These are phyloP conservation scores for Sula dactylatra DNA, from an alignment of 2,113 vertebrate species.

Conservation along the genomic window DNA sequence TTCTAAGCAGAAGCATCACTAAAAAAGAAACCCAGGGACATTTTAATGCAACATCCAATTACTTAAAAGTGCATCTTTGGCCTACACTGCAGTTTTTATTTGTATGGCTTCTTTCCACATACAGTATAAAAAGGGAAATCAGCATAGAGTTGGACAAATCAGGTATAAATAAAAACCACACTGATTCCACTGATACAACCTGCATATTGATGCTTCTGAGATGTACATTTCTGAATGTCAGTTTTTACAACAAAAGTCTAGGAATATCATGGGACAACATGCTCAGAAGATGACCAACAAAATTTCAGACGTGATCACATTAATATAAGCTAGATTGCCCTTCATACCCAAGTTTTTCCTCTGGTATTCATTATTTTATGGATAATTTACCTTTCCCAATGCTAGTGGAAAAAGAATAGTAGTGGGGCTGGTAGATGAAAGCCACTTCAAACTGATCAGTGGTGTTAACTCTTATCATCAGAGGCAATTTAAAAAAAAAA, in stretches of 20 bases:
- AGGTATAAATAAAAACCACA: not conserved
- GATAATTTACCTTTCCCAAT: not conserved
- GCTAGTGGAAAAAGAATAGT: not conserved
- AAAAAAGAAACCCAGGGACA: conserved; percentile 69
- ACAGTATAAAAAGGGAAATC: conserved; percentile 1
- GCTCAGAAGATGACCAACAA: not conserved
- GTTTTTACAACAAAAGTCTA: not conserved
- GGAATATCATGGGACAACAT: not conserved
- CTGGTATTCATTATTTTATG: not conserved
- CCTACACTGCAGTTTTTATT: conserved; percentile 12
- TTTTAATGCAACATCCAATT: conserved; percentile 69
- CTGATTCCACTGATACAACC: not conserved
- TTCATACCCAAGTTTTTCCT: not conserved
- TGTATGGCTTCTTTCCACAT: not conserved
- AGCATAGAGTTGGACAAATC: not conserved
- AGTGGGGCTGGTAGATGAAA: not conserved
- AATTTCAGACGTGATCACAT: not conserved
- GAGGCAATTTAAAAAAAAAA: not conserved
- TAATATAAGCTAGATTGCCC: not conserved
- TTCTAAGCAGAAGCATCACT: conserved; percentile 69
- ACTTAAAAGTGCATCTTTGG: conserved; percentile 45
- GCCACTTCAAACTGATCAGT: not conserved
- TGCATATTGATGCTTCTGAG: not conserved
- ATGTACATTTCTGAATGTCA: not conserved
- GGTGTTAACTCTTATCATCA: not conserved